These are phyloP conservation scores for Campylomormyrus numenius DNA, from an alignment of 2,113 vertebrate species.

Conservation along the genomic window DNA sequence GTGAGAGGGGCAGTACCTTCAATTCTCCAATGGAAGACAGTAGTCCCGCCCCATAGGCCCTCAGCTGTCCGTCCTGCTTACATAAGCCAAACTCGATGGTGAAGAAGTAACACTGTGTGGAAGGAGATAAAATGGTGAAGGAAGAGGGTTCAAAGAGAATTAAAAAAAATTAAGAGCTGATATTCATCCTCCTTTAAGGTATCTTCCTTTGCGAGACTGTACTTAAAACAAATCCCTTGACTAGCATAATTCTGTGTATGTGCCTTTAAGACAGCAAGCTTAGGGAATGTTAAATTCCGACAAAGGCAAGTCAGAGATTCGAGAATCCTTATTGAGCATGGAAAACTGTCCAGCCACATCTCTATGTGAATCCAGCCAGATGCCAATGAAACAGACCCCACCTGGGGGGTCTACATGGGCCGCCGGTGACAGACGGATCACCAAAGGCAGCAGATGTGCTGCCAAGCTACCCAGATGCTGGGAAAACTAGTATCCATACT, in stretches of 20 bases:
- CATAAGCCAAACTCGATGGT: constrained; percentile 97
- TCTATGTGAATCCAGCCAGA: neutral
- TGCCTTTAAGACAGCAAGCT: neutral
- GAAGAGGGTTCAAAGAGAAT: neutral
- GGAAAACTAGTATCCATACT: neutral
- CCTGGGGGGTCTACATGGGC: neutral
- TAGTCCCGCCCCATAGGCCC: constrained; percentile 90
- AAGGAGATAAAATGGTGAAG: constrained; percentile 15
- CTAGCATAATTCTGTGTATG: neutral
- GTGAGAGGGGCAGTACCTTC: constrained; percentile 57
- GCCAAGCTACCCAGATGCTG: neutral
- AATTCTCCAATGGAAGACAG: constrained; percentile 95
- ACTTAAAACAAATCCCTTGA: neutral
- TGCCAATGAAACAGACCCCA: neutral
- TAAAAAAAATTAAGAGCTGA: neutral
- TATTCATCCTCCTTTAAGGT: neutral
- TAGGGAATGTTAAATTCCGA: neutral
- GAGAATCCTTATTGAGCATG: neutral
- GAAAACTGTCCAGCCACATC: neutral
- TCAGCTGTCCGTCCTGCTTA: constrained; percentile 92
- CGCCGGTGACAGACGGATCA: neutral
- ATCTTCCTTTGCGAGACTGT: neutral
- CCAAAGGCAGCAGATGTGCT: neutral
- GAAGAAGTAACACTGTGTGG: constrained; percentile 92
- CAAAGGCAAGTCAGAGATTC: neutral